These are phyloP conservation scores for Chionoecetes opilio DNA, from an alignment of 1,140 invertebrate species.

Conservation along the genomic window DNA sequence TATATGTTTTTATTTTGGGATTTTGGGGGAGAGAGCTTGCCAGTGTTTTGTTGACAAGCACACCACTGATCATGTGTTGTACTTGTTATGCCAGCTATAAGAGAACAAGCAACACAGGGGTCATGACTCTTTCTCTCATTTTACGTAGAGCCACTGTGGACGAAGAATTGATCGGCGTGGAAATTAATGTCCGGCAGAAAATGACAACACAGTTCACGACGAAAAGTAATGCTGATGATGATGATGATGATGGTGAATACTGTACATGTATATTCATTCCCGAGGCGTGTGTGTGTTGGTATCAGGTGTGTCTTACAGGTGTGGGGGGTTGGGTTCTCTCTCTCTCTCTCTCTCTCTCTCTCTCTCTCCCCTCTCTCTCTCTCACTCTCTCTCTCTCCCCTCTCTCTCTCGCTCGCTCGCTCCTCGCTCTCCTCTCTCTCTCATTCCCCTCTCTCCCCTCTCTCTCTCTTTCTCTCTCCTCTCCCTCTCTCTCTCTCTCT, in stretches of 20 bases:
- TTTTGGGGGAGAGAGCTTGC: slow-evolving; percentile 6
- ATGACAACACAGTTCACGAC: not conserved
- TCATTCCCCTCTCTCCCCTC: not conserved
- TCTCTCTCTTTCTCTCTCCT: not conserved
- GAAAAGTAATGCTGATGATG: not conserved
- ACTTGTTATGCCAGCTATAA: not conserved
- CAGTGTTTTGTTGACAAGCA: not conserved
- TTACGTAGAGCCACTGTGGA: too few relatives aligned
- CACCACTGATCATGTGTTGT: not conserved
- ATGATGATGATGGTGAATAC: too few relatives aligned
- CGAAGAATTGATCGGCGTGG: not conserved
- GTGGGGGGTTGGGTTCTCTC: too few relatives aligned
- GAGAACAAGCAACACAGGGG: not conserved
- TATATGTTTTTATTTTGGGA: too few relatives aligned
- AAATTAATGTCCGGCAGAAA: too few relatives aligned
- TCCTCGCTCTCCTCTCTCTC: too few relatives aligned
- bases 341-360: too few relatives aligned
- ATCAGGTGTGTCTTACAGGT: not conserved
- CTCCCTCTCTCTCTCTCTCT: too few relatives aligned
- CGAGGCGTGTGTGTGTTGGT: not conserved
- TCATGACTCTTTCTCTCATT: too few relatives aligned
- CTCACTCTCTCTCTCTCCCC: not conserved
- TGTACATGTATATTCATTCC: slow-evolving; percentile 29
- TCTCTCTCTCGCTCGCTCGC: not conserved
- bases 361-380: not conserved